Evolutionary conservation across 1,140 invertebrate genomes (phyloP).

Genomic region (Harpegnathos saltator): DNA sequence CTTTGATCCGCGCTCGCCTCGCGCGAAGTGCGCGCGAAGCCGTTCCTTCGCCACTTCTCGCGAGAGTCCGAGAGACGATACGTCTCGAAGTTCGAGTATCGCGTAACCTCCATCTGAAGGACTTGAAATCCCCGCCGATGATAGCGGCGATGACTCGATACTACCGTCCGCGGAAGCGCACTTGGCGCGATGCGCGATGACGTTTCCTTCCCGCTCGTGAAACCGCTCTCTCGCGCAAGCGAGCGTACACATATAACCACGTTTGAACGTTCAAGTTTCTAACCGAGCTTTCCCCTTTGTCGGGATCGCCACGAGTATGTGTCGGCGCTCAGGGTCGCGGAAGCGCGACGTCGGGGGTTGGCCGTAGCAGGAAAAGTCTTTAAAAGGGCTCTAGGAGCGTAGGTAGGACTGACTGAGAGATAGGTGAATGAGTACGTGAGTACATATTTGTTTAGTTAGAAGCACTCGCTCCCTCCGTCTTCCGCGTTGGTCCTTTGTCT

Average conservation of each 20-base stretch:
- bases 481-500: constrained; percentile 54
- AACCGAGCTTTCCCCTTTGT: constrained; percentile 50
- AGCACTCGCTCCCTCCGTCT: constrained; percentile 80
- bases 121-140: constrained; percentile 39
- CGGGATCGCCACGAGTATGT: constrained; percentile 19
- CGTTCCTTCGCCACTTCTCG: constrained; percentile 8
- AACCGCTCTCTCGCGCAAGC: constrained; percentile 46
- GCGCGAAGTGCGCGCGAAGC: neutral
- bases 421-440: constrained; percentile 85
- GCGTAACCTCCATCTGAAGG: constrained; percentile 28
- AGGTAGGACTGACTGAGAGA: constrained; percentile 80
- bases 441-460: constrained; percentile 86
- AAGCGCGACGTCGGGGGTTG: constrained; percentile 47
- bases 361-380: constrained; percentile 81
- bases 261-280: constrained; percentile 29
- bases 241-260: neutral
- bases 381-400: constrained; percentile 82
- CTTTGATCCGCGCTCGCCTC: neutral
- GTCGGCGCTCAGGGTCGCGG: constrained; percentile 11
- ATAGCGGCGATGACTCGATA: constrained; percentile 38
- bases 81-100: constrained; percentile 25
- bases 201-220: constrained; percentile 37
- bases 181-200: neutral
- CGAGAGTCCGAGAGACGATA: neutral
- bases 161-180: constrained; percentile 50